Base-by-base conservation (phyloP, 2,888 invertebrate genomes). In the Amiota mariae region DNA sequence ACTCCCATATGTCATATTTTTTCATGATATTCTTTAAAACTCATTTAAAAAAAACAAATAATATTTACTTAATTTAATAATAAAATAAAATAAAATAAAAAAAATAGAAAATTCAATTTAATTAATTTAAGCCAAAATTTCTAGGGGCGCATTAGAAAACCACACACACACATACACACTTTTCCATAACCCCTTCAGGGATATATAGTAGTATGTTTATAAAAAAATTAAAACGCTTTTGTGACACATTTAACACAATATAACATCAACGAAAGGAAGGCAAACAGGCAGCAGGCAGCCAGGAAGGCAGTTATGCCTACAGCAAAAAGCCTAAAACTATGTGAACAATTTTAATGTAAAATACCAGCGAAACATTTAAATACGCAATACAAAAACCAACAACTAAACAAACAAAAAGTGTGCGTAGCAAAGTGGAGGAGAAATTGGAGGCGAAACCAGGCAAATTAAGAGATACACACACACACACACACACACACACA, bases 281-380 rank as follows among this genome's bases (percentile, higher is more conserved):
- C 24, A 24, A 24, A n/a, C n/a, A n/a, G n/a, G n/a, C n/a, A 9
- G 12, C 54, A 74, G 68, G 24, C 9, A 2, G 10, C 18, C 11
- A 51, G 67, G 11, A 13, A 13, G 8, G 59, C 6, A 6, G 68
- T 70, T 15, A 36, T 2, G 8, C 6, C 36, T 36, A 59, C 59
- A 68, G 61, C 48, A 12, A 24, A 18, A 71, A 74, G 71, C 73
- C 67, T 75, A 81, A 79, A 83, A 83, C 82, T 85, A 83, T 83
- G 85, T 81, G 70, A 84, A 81, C 78, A 84, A 83, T 83, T 84
- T 83, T 85, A 83, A 83, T 83, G 82, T 76, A 81, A 82, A 84
- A 78, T 83, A 79, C 79, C 84, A 73, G 75, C 70, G 36, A 13
- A 24, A 46, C 63, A 63, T 63, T 57, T 24, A 15, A 57, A 63